Evolutionary conservation across 2,113 vertebrate genomes (phyloP), one percentile per base, ranked within the genome.

Genomic region (Dolichallabes microphthalmus): DNA sequence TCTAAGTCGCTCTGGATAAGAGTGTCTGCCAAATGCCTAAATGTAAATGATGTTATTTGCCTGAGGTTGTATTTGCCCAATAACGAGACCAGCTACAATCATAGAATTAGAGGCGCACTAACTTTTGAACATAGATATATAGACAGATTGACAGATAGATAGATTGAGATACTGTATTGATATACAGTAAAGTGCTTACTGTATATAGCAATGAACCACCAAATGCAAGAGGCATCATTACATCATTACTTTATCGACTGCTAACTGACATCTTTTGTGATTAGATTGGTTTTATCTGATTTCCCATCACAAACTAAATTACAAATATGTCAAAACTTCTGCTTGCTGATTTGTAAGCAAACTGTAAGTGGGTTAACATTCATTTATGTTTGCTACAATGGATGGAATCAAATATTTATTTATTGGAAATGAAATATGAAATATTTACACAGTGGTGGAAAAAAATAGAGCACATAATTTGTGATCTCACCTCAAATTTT

Each of bases 401-500:
- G 71, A 74, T 45, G 45, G 7, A 45, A 45, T 45, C 0, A 45
- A 45, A 45, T 45, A 45, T 45, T 45, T 45, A 45, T 45, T 8
- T 45, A 45, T 45, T 8, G 45, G 45, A 45, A 45, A 45, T 45
- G 45, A 45, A 45, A 45, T 45, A 50, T 74, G 22, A 74, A 74
- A 74, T 74, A 74, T 74, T 74, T 74, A 74, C 71, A 52, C n/a
- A 50, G 14, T 74, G 39, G 71, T 12, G 50, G 39, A 22, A 50
- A 74, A 50, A 74, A 74, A 74, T 12, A 22, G 19, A 11, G 35
- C 66, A 20, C 32, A 69, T 69, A 35, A 69, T 69, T 19, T 69
- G 66, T 69, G 66, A 39, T 69, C 66, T 69, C 6, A 11, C 2
- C 7, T 32, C 19, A n/a, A 74, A 50, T 50, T 73, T 69, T 69